Evolutionary conservation across 1,140 invertebrate species (phyloP), one percentile per base, ranked within the genome.

Genomic region (Trichoplusia ni): DNA sequence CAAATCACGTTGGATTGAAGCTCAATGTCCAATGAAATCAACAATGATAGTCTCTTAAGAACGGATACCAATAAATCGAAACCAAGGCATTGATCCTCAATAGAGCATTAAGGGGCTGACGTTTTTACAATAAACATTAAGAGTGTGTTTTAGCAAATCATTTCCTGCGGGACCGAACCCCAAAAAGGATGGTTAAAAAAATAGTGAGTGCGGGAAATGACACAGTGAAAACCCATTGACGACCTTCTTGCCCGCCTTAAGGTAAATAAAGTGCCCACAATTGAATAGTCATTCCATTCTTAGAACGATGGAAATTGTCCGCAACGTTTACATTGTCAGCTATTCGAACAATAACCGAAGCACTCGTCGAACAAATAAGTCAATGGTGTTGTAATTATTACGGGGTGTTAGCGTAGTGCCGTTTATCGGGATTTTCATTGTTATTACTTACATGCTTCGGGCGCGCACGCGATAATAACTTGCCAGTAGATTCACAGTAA

Each of bases 131-230:
- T 86, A 73, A 79, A 85, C 79, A 85, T 86, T 86, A 86, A 76
- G 77, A 84, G 83, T 83, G 75, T 86, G 82, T 87, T 87, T 87
- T 79, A 83, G 81, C 85, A 79, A 90, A 88, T 90, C 85, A 90
- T 73, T 90, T 90, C 85, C 88, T 85, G 66, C 51, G 42, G 62
- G 67, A 53, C 75, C 69, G 64, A 70, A 63, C 68, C 68, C 66
- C 58, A 81, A 81, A 81, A 83, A 74, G 75, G 73, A 75, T 68
- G 67, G 64, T 71, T 66, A 72, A 81, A 77, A 84, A 85, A 88
- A 80, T 78, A 79, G 79, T 80, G 73, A 87, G 87, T 84, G 73
- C 79, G 73, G 87, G 86, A 90, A 90, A 84, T 90, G 88, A 90
- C 86, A 84, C 62, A 71, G 85, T 85, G 65, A 72, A 87, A 87